These are phyloP conservation scores for Mastigias papua DNA, from an alignment of 30 jellyfish, hydroid and myxozoan genomes.

Conservation along the genomic window DNA sequence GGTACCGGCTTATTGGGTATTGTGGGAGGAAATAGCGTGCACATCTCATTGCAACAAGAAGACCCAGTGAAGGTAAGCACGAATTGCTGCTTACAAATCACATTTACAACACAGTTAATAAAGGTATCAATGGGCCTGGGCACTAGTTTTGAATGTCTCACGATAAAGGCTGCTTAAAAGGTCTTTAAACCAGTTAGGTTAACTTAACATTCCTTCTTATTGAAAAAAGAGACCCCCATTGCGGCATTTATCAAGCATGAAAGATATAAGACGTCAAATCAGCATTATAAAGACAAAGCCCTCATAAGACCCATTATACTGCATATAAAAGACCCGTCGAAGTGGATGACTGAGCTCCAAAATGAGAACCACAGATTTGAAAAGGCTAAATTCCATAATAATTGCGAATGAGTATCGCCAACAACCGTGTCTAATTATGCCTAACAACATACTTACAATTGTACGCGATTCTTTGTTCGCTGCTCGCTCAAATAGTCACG, in stretches of 20 bases:
- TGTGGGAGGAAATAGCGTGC: background rate
- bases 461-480: conserved; percentile 51
- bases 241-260: conserved; percentile 54
- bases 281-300: conserved; percentile 30
- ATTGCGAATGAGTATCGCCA: conserved; percentile 63
- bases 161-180: background rate
- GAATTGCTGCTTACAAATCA: background rate
- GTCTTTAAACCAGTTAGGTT: conserved; percentile 45
- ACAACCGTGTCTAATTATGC: conserved; percentile 59
- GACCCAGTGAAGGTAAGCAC: background rate
- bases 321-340: conserved; percentile 71
- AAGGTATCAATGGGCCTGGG: conserved; percentile 1
- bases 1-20: background rate
- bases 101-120: background rate
- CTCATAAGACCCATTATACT: conserved; percentile 37
- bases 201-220: conserved; percentile 26
- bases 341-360: conserved; percentile 71
- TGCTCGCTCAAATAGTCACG: conserved; percentile 76
- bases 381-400: conserved; percentile 61
- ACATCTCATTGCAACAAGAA: background rate
- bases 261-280: conserved; percentile 62
- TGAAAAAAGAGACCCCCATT: conserved; percentile 62
- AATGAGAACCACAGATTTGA: conserved; percentile 69
- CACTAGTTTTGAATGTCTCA: background rate
- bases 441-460: conserved; percentile 48